These are phyloP conservation scores for Emydoidea blandingii DNA, from an alignment of 2,797 vertebrate species.

Conservation along the genomic window DNA sequence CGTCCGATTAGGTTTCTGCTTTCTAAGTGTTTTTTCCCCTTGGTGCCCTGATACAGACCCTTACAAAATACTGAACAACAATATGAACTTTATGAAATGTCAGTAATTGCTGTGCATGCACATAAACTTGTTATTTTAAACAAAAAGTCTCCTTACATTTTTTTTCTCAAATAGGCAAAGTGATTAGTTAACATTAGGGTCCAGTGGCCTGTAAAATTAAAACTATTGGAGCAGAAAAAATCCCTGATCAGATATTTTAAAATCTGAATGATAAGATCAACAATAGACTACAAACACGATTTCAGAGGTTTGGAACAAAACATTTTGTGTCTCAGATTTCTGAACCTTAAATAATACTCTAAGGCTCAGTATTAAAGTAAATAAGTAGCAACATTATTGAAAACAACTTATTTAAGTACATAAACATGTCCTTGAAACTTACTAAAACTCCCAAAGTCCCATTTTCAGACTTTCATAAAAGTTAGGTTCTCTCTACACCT, in stretches of 20 bases:
- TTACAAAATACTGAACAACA: conserved; percentile 26
- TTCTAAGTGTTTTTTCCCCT: conserved; percentile 21
- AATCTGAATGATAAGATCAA: conserved; percentile 67
- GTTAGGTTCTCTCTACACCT: not conserved
- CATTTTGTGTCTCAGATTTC: not conserved
- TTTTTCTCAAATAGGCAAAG: conserved; percentile 38
- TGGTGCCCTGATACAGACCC: not conserved
- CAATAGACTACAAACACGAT: conserved; percentile 45
- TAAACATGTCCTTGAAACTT: not conserved
- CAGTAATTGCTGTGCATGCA: conserved; percentile 60
- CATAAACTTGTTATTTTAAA: conserved; percentile 56
- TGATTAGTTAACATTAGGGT: conserved; percentile 74
- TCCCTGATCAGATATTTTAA: conserved; percentile 71
- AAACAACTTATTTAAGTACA: not conserved
- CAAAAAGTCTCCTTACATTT: conserved; percentile 22
- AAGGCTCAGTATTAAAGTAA: not conserved
- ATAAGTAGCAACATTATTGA: not conserved
- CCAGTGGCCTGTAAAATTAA: conserved; percentile 79
- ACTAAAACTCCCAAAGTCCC: not conserved
- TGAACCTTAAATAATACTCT: conserved; percentile 7
- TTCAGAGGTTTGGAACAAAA: conserved; percentile 29
- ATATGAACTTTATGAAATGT: conserved; percentile 73
- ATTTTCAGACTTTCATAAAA: not conserved
- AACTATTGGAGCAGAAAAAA: conserved; percentile 70
- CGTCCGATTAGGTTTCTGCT: not conserved